phyloP scores from a whole-genome alignment of 2,797 vertebrate genomes.

The Poeciliopsis infans region DNA sequence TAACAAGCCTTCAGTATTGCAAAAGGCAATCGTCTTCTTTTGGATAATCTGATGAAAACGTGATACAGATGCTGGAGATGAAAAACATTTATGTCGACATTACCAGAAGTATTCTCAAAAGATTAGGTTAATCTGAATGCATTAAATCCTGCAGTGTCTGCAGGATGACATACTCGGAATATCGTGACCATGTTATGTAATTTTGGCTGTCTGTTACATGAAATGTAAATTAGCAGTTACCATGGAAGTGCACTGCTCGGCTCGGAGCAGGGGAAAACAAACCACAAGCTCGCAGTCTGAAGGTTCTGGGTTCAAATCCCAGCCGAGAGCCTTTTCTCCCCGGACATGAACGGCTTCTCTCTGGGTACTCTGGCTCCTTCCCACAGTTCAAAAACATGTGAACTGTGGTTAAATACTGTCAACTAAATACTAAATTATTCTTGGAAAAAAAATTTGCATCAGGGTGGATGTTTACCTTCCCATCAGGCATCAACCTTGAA shows the following conservation, averaged over 20 bases:
- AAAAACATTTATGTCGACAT: background rate
- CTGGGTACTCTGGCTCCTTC: background rate
- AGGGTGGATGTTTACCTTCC: background rate
- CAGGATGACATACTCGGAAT: background rate
- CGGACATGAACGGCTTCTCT: background rate
- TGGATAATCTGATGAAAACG: background rate
- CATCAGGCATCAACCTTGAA: background rate
- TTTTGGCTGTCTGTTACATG: background rate
- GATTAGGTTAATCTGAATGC: background rate
- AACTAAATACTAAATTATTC: background rate
- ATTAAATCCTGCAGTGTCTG: background rate
- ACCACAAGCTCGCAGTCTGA: background rate
- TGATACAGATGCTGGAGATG: background rate
- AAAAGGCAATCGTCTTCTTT: background rate
- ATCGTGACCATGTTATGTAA: background rate
- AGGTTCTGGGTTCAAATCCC: background rate
- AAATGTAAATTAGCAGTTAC: background rate
- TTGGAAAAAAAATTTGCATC: background rate
- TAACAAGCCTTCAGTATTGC: background rate
- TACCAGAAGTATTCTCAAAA: background rate
- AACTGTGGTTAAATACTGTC: no score
- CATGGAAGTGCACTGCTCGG: background rate
- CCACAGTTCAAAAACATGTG: no score
- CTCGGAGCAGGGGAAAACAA: background rate
- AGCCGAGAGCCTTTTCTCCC: no score